phyloP scores from a whole-genome alignment of 2,797 vertebrate species.

The Tolypeutes matacus region DNA sequence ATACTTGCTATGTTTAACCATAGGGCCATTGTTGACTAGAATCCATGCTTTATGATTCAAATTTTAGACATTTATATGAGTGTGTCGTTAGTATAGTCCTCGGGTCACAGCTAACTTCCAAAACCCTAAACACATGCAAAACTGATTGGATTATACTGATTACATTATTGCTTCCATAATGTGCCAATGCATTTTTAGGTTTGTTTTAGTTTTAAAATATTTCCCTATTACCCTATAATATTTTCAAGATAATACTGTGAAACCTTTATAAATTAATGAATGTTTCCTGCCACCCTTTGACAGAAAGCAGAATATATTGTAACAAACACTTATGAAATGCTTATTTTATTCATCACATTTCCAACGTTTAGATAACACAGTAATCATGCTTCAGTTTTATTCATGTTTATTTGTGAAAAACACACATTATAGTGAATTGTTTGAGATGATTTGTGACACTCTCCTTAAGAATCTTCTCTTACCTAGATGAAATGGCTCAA shows the following conservation, averaged over 20 bases:
- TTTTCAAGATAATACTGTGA: slow-evolving; percentile 60
- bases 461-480: not conserved
- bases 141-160: slow-evolving; percentile 43
- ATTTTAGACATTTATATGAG: slow-evolving; percentile 30
- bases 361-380: not conserved
- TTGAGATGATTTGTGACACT: not conserved
- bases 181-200: not conserved
- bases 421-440: not conserved
- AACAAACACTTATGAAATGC: slow-evolving; percentile 28
- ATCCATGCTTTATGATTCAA: slow-evolving; percentile 1
- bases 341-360: not conserved
- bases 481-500: slow-evolving; percentile 8
- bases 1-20: not conserved
- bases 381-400: slow-evolving; percentile 27
- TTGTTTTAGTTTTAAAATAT: slow-evolving; percentile 68
- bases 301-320: slow-evolving; percentile 40
- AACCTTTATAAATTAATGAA: slow-evolving; percentile 58
- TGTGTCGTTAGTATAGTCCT: not conserved
- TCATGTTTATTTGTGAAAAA: slow-evolving; percentile 34
- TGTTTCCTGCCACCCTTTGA: slow-evolving; percentile 55
- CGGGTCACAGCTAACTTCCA: slow-evolving; percentile 33
- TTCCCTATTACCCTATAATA: not conserved
- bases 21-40: not conserved
- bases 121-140: not conserved
- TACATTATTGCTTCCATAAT: slow-evolving; percentile 65